phyloP scores from a whole-genome alignment of 2,888 invertebrate genomes.

The Neocrepidodera transversa region DNA sequence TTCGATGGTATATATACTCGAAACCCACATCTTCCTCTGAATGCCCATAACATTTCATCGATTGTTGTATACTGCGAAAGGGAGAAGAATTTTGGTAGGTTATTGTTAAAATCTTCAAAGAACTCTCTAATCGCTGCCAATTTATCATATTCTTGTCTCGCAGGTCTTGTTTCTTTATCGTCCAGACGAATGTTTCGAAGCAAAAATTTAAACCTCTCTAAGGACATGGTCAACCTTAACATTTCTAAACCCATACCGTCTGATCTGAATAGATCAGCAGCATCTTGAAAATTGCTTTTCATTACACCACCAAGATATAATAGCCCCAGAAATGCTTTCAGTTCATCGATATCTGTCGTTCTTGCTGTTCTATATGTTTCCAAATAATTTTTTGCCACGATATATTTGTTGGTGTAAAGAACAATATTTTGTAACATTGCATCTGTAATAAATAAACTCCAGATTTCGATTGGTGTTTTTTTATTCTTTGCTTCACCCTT shows the following conservation, averaged over 20 bases:
- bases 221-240: neutral
- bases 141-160: slow-evolving; percentile 1
- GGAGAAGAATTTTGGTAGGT: neutral
- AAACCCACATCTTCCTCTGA: slow-evolving; percentile 12
- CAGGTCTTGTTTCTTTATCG: too few species aligned
- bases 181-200: too few species aligned
- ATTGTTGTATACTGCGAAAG: slow-evolving; percentile 3
- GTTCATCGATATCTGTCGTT: slow-evolving; percentile 15
- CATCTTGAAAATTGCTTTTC: neutral
- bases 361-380: slow-evolving; percentile 10
- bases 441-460: slow-evolving; percentile 8
- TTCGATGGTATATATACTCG: slow-evolving; percentile 15
- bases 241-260: slow-evolving; percentile 8
- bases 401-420: neutral
- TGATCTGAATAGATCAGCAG: slow-evolving; percentile 5
- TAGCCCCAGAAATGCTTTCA: slow-evolving; percentile 17
- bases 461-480: slow-evolving; percentile 15
- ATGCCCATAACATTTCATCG: slow-evolving; percentile 13
- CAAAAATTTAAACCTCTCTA: too few species aligned
- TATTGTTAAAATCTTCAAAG: slow-evolving; percentile 6
- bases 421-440: slow-evolving; percentile 15
- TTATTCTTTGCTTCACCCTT: slow-evolving; percentile 10
- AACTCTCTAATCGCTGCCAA: slow-evolving; percentile 1
- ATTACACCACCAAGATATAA: slow-evolving; percentile 1
- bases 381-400: slow-evolving; percentile 1